Base-by-base conservation (phyloP, 64 coral and sea anemone genomes). In the Orbicella faveolata region DNA sequence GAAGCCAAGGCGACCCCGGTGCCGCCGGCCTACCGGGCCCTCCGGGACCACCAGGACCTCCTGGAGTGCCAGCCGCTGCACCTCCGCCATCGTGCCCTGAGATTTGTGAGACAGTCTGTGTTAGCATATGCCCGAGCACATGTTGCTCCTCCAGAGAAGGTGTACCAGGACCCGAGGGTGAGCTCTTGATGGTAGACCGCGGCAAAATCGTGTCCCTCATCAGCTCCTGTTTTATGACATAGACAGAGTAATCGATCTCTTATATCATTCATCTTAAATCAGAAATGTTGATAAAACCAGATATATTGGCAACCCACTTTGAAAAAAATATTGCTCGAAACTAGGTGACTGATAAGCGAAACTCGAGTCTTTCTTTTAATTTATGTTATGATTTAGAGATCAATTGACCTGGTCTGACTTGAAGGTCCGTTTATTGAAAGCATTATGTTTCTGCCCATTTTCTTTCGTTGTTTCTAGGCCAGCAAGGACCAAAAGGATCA, bases 21-120 rank as follows among this genome's bases (percentile, higher is more conserved):
- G 19, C 36, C 12, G 87, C 90, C 14, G 90, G 94, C 63, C 75
- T 80, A 75, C 63, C 48, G 11, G 94, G 90, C 81, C 90, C 87
- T 48, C 90, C 88, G 20, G 94, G 94, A 75, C 94, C 87, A 65
- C 75, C 88, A 67, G 94, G 94, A 39, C 90, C 76, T 25, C 94
- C 64, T 30, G 82, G 64, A 73, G 37, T 85, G 0, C 63, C 82
- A 25, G 82, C 36, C 9, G 26, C 39, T 70, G 10, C 35, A 51
- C 11, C 65, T 30, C 2, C 6, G 2, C 35, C 82, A 30, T 41
- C 64, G n/a, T 85, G 82, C n/a, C 82, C 39, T 33, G 82, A 85
- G 66, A 85, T 85, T 73, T 85, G 82, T 26, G 82, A 72, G 37
- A 85, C 82, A 21, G 13, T 73, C 65, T 85, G 82, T 66, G 68